These are phyloP conservation scores for Galeopterus variegatus DNA, from an alignment of 2,113 vertebrate species.

Conservation along the genomic window DNA sequence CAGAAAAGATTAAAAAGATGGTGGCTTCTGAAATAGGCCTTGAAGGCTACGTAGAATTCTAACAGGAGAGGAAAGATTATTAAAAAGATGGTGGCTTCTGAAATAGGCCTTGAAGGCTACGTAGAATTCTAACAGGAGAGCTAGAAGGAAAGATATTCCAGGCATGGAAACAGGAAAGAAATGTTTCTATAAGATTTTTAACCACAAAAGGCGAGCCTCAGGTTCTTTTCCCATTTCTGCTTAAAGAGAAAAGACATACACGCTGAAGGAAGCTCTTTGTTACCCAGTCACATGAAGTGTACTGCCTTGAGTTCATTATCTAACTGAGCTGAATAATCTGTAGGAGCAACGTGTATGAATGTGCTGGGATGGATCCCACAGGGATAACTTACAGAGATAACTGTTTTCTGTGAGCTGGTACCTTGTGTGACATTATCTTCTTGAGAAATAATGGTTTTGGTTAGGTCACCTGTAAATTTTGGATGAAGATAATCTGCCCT, in stretches of 20 bases:
- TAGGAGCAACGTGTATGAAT: background rate
- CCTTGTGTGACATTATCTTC: background rate
- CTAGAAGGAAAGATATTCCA: background rate
- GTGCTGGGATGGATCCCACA: background rate
- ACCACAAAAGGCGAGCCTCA: background rate
- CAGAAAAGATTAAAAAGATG: slow-evolving; percentile 4
- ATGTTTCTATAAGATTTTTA: slow-evolving; percentile 38
- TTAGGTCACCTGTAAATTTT: background rate
- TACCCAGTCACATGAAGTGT: rapidly evolving
- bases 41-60: background rate
- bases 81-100: slow-evolving; percentile 22
- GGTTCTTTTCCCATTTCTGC: background rate
- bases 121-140: background rate
- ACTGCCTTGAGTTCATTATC: background rate
- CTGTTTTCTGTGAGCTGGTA: background rate
- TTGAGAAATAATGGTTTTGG: background rate
- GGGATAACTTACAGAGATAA: background rate
- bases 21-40: slow-evolving; percentile 25
- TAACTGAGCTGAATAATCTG: background rate
- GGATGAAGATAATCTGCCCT: background rate
- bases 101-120: background rate
- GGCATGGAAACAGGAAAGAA: background rate
- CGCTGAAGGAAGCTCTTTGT: background rate
- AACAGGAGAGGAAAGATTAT: slow-evolving; percentile 1
- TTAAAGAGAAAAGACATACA: background rate